Evolutionary conservation across 2,888 invertebrate species (phyloP), one percentile per base, ranked within the genome.

Genomic region (Habrosyne pyritoides): DNA sequence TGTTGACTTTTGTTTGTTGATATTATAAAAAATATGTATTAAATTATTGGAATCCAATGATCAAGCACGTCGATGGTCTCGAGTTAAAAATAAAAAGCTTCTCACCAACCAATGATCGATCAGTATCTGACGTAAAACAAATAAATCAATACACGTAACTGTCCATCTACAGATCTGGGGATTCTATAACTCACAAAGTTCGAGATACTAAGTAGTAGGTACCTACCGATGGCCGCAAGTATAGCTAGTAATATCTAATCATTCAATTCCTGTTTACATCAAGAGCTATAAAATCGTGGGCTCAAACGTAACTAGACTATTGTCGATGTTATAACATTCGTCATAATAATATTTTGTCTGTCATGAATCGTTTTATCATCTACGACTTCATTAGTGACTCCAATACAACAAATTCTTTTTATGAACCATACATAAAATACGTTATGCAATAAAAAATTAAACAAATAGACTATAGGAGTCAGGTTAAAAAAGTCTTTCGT

Each of bases 51-150:
- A 48, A 52, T 53, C 47, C 52, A 12, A 30, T 47, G 22, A 49
- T 21, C 58, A 67, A 74, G 72, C 69, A 75, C 70, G 77, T 69
- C 68, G 67, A 61, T 65, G 59, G 63, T 61, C 60, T 56, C 53
- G 52, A 57, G 57, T 54, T 78, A 80, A 75, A 83, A 84, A 84
- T 80, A 86, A 78, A 82, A 77, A 73, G 71, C 73, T 75, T 73
- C 59, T 80, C 78, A 75, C 76, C 81, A 69, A 73, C 75, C 83
- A 83, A 84, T 86, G 85, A 90, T 91, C 86, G 84, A 90, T 90
- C 87, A 89, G 86, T 81, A 79, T 77, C 81, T 86, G 87, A 89
- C 86, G 86, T 87, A 86, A 86, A 90, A 88, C 87, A 89, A 89
- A 90, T 90, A 89, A 84, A 83, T 80, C 77, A 71, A 70, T 70